These are phyloP conservation scores for Phenganax stokvisi DNA, from an alignment of 92 coral and sea anemone genomes.

Conservation along the genomic window DNA sequence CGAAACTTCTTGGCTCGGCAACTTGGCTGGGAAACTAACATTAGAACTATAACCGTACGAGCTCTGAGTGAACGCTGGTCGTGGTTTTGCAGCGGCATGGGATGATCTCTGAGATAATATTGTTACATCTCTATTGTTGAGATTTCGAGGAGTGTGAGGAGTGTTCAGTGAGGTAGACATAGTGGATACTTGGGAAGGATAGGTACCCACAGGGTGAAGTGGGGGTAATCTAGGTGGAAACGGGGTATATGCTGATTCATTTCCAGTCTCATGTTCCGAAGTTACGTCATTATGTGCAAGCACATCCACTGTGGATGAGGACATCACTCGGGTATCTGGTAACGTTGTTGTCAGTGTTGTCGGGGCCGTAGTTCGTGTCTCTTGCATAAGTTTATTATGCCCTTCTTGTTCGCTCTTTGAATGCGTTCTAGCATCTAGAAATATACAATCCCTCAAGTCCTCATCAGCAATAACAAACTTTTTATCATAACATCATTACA, in stretches of 20 bases:
- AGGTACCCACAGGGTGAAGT: constrained; percentile 42
- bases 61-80: not conserved
- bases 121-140: constrained; percentile 38
- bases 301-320: not conserved
- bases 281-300: not conserved
- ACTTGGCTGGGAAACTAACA: constrained; percentile 17
- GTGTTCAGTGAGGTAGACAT: constrained; percentile 60
- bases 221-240: constrained; percentile 70
- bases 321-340: not conserved
- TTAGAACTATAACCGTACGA: constrained; percentile 1
- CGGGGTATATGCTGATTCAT: constrained; percentile 41
- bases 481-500: too few species aligned
- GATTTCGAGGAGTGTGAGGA: constrained; percentile 56
- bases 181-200: constrained; percentile 60
- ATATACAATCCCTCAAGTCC: too few species aligned
- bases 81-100: not conserved
- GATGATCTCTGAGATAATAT: not conserved
- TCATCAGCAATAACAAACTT: too few species aligned
- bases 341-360: not conserved
- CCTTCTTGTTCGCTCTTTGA: constrained; percentile 11
- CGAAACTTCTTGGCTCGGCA: constrained; percentile 22
- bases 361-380: too few species aligned
- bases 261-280: not conserved
- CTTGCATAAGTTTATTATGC: not conserved
- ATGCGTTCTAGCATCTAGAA: not conserved